Conservation (phyloP, 2,113 vertebrate species). For the Gallinago jamesoni region DNA sequence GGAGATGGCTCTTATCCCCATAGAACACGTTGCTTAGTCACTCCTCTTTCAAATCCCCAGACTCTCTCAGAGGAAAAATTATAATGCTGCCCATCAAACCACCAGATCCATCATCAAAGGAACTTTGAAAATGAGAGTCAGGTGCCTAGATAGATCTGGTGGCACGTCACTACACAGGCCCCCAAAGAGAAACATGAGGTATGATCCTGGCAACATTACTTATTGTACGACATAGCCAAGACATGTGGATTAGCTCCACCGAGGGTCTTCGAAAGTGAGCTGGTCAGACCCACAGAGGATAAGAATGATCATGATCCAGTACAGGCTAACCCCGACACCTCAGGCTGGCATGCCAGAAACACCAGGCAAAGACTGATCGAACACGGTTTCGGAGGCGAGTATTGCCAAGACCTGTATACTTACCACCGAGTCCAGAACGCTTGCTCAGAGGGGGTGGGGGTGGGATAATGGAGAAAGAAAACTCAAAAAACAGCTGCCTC, state of each 20-base stretch:
- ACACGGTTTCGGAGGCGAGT: slow-evolving; percentile 70
- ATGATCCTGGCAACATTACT: slow-evolving; percentile 72
- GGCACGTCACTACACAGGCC: slow-evolving; percentile 55
- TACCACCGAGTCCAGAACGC: slow-evolving; percentile 67
- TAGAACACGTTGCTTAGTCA: slow-evolving; percentile 40
- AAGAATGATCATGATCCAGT: slow-evolving; percentile 69
- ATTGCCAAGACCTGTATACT: slow-evolving; percentile 73
- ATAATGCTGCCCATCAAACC: slow-evolving; percentile 67
- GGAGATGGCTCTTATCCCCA: slow-evolving; percentile 52
- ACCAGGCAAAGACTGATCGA: slow-evolving; percentile 76
- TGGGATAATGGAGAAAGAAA: slow-evolving; percentile 74
- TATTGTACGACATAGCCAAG: slow-evolving; percentile 67
- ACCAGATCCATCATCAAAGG: slow-evolving; percentile 64
- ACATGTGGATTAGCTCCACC: slow-evolving; percentile 67
- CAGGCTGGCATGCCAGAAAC: slow-evolving; percentile 78
- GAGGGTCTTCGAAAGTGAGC: slow-evolving; percentile 63
- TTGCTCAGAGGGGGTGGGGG: slow-evolving; percentile 57
- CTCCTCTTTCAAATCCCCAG: slow-evolving; percentile 42
- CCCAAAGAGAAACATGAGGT: slow-evolving; percentile 62
- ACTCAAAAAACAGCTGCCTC: slow-evolving; percentile 76
- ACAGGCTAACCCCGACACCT: slow-evolving; percentile 73
- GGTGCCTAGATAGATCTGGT: slow-evolving; percentile 66
- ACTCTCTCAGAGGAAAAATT: slow-evolving; percentile 72
- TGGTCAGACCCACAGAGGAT: slow-evolving; percentile 71
- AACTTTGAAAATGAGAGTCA: slow-evolving; percentile 57